Base-by-base conservation (phyloP, 92 coral and sea anemone species). In the Montipora capitata region DNA sequence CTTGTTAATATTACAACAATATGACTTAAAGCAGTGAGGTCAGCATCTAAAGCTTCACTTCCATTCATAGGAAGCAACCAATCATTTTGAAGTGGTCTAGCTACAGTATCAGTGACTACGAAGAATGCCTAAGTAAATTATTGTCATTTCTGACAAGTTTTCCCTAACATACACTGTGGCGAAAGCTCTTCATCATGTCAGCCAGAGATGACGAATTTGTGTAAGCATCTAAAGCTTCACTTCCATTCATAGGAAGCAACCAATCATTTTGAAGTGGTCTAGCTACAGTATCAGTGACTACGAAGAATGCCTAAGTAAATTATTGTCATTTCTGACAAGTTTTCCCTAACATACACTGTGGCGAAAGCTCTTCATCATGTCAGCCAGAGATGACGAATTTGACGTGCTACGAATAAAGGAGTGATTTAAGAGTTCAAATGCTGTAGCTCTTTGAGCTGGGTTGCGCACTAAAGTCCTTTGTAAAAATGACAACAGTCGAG, bases 401-500 rank as follows among this genome's bases (percentile, higher is more conserved):
- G 90, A 88, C 1, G 89, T 87, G 42, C 95, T 82, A 11, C 92
- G 93, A 44, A 97, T 95, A 79, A 97, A 97, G 10, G 98, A 93
- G 77, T 97, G 99, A 80, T 97, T 96, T 10, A 97, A 90, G 10
- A 97, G 97, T 64, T 97, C 99, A 81, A 97, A 94, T 12, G 99
- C 99, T 14, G 99, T 89, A 51, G 98, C 98, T 82, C 99, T 92
- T 41, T 92, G 86, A 14, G 83, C 73, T 3, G 99, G 99, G 81
- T 97, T 96, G 10, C 94, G 96, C 51, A 89, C 93, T 6, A 97
- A 91, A 56, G 99, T 96, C 81, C 94, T 89, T 72, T 93, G 93
- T 40, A 97, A 88, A 65, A 97, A 97, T 5, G 99, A 95, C 89
- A 93, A 90, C 70, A 97, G 76, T 17, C 94, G 94, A 59, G 97